Evolutionary conservation across 2,113 vertebrate species (phyloP).

Genomic region (Microcebus tavaratra): DNA sequence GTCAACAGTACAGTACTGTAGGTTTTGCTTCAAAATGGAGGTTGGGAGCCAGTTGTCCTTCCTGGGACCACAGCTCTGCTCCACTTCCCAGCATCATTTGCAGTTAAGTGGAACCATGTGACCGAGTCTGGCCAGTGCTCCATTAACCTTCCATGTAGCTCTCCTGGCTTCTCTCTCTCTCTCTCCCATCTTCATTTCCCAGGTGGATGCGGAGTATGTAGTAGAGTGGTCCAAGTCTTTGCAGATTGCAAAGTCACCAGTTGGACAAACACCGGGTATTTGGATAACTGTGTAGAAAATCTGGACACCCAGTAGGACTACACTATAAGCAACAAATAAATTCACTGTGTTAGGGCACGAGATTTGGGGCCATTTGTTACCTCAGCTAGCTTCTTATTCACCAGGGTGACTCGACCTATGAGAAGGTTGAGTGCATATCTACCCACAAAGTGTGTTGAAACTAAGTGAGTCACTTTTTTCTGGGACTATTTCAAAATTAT

Average conservation of each 20-base stretch:
- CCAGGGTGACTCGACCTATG: neutral
- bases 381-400: neutral
- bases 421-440: neutral
- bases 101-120: neutral
- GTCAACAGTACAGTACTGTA: fast-evolving
- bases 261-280: neutral
- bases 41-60: neutral
- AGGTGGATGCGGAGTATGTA: neutral
- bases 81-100: neutral
- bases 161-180: neutral
- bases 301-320: neutral
- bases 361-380: neutral
- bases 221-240: neutral
- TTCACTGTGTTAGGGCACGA: neutral
- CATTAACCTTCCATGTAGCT: neutral
- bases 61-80: neutral
- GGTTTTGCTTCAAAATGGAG: neutral
- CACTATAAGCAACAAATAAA: neutral
- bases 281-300: neutral
- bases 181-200: neutral
- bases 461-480: neutral
- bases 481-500: neutral
- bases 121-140: neutral
- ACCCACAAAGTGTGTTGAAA: neutral
- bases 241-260: neutral